A percentile compares a stretch with the other conserved stretches of the same genome.
These are phyloP conservation scores for Seriola quinqueradiata DNA, from an alignment of 2,113 vertebrate genomes.

Conservation along the genomic window DNA sequence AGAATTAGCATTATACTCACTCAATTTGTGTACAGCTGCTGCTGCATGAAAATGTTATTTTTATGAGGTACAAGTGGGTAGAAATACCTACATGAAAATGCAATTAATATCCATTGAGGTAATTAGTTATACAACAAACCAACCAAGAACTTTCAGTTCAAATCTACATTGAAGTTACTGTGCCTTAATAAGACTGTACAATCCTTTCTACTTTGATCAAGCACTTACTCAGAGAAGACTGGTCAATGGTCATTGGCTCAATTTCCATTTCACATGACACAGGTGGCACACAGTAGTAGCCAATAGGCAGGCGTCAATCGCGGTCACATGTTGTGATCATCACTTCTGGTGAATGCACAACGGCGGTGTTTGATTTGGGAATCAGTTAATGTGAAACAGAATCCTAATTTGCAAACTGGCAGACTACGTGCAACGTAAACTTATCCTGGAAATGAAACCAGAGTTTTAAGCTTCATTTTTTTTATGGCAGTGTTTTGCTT, in stretches of 20 bases:
- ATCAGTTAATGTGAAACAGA: neutral
- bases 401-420: neutral
- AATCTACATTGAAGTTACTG: slow-evolving; percentile 13
- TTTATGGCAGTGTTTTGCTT: neutral
- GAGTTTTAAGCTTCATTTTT: neutral
- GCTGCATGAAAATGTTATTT: neutral
- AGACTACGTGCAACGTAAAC: neutral
- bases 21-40: neutral
- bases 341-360: too few relatives aligned
- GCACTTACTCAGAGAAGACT: too few relatives aligned
- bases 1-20: neutral
- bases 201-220: neutral
- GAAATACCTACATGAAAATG: neutral
- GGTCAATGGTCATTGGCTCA: too few relatives aligned
- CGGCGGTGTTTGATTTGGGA: too few relatives aligned
- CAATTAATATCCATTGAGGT: neutral
- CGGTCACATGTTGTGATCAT: too few relatives aligned
- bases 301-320: too few relatives aligned
- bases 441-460: neutral
- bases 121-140: neutral
- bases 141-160: slow-evolving; percentile 8
- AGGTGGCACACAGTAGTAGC: too few relatives aligned
- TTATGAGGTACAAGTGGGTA: neutral
- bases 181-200: neutral
- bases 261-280: too few relatives aligned